These are phyloP conservation scores for Euura saliciscinereae DNA, from an alignment of 1,140 invertebrate species.

Conservation along the genomic window DNA sequence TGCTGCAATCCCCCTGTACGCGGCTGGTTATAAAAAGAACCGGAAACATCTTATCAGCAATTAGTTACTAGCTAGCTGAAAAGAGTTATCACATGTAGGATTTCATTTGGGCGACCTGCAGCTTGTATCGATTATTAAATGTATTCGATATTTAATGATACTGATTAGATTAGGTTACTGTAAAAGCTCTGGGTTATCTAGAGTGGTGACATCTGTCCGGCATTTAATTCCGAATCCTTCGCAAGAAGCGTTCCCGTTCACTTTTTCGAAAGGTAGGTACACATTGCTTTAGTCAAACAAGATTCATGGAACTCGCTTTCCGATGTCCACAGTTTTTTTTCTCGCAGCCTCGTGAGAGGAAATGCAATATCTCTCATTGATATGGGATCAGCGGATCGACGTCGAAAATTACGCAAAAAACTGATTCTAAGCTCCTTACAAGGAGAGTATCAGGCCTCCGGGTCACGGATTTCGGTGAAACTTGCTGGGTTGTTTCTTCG, in stretches of 20 bases:
- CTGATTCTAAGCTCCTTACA: too few species aligned
- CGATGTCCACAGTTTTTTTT: too few species aligned
- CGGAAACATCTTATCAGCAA: constrained; percentile 23
- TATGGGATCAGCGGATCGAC: too few species aligned
- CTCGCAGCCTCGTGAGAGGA: too few species aligned
- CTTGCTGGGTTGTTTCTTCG: too few species aligned
- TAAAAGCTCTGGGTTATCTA: constrained; percentile 55
- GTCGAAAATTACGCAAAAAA: too few species aligned
- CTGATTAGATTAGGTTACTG: constrained; percentile 58
- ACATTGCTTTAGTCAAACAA: too few species aligned
- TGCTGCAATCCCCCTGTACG: constrained; percentile 15
- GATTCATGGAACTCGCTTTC: too few species aligned
- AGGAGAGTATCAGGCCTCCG: too few species aligned
- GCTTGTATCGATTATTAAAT: constrained; percentile 49
- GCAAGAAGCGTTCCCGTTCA: background rate
- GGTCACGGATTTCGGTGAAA: too few species aligned
- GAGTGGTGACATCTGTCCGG: constrained; percentile 52
- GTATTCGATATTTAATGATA: constrained; percentile 52
- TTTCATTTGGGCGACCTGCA: constrained; percentile 38
- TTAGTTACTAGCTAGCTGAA: background rate
- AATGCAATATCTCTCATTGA: too few species aligned
- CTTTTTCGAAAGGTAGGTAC: background rate
- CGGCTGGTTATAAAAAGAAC: constrained; percentile 24
- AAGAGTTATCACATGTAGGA: constrained; percentile 22
- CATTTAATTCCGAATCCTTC: background rate